Base-by-base conservation (phyloP, 2,113 vertebrate genomes). In the Cygnus atratus region DNA sequence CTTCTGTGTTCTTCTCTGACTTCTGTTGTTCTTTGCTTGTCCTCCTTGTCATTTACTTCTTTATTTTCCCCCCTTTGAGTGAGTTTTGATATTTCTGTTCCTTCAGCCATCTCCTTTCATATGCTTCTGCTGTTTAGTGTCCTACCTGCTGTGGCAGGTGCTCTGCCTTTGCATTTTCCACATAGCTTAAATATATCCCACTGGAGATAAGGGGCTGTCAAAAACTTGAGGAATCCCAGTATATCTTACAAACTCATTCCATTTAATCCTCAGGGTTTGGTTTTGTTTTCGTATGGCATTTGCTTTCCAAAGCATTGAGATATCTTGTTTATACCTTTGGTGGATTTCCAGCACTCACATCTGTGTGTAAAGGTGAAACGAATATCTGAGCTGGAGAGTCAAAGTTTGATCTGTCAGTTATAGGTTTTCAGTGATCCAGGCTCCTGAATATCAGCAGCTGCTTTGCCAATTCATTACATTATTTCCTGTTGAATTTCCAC, bases 301-400 rank as follows among this genome's bases (percentile, higher is more conserved):
- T 76, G 7, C 58, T 76, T 95, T 84, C 84, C 79, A 77, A 72
- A 91, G 52, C 35, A 29, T 13, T 33, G 62, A 67, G 79, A 76
- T 77, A 81, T 88, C 88, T 80, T 88, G 46, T 88, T 93, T 67
- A 46, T 72, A 68, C 33, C 70, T 77, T 68, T 95, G 91, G 91
- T 93, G 75, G 46, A 4, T 58, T 95, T 95, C 84, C 94, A 95
- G 70, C 80, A 14, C 46, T 85, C 75, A 68, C 79, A 88, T 91
- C 54, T 93, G 88, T 58, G 22, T 81, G 79, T 72, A 77, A 87
- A 93, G 83, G 93, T 92, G 83, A 62, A 93, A 91, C 81, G 79
- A 93, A 76, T 15, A 0, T 76, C 54, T 77, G 87, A 79, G 39
- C 57, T 66, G 39, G 39, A 55, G 63, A 66, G 90, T 16, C 57